Base-by-base conservation (phyloP, 2,888 invertebrate genomes). In the Melieria crassipennis region DNA sequence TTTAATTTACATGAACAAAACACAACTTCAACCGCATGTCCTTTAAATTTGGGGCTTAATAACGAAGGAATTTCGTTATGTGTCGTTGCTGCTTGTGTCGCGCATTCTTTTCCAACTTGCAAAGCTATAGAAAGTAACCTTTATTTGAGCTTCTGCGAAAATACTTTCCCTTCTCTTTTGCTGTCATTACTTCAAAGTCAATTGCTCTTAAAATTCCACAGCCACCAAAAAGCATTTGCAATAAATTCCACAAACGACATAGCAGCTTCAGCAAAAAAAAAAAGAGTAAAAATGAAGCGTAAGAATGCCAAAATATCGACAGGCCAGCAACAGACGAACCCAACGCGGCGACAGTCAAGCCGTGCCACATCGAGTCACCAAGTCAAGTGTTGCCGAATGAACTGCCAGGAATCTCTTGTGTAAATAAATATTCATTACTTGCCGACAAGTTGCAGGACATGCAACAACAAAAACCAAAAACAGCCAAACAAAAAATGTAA, bases 361-460 rank as follows among this genome's bases (percentile, higher is more conserved):
- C 10, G 3, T 50, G 11, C 11, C 50, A 10, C 50, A 10, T 6
- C 42, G 7, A 16, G 11, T 30, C 43, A 11, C 11, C 58, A 43
- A 42, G 67, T 61, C 60, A 67, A 67, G 60, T 67, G 43, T 67
- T 67, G 58, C 48, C 45, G 58, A 68, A 67, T 64, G 64, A 68
- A 68, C 62, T 70, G 48, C 57, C 62, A 65, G 65, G 61, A 74
- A 72, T 73, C 78, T 78, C 79, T 80, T 79, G 78, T 77, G 79
- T 78, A 82, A 82, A 82, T 82, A 82, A 83, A 83, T 83, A 82
- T 82, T 81, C 82, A 82, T 80, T 78, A 81, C 78, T 78, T 73
- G 55, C 50, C 57, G 58, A 66, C 48, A 30, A 30, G 30, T 30
- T 30, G 30, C 30, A 30, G 30, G 30, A 30, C 30, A 30, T 30